phyloP scores from a whole-genome alignment of 2,113 vertebrate species.

The Ailuropoda melanoleuca region DNA sequence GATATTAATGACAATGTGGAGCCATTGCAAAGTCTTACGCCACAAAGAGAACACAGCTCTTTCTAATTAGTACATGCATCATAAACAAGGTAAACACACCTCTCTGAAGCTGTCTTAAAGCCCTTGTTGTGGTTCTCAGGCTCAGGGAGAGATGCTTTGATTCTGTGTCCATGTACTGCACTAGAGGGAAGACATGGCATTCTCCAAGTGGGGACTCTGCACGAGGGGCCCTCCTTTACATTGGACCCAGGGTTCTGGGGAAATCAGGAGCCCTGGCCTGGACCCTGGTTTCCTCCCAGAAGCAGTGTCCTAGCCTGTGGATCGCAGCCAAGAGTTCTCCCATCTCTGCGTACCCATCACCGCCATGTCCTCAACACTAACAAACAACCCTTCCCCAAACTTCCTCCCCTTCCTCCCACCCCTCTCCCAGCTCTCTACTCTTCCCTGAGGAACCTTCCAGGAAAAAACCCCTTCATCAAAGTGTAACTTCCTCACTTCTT shows the following conservation, averaged over 20 bases:
- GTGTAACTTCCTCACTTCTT: neutral
- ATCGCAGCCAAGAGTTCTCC: neutral
- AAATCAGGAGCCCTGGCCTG: neutral
- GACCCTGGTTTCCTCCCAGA: neutral
- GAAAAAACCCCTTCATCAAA: neutral
- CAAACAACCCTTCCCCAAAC: neutral
- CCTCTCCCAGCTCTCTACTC: neutral
- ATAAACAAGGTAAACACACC: conserved; percentile 24
- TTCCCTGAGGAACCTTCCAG: neutral
- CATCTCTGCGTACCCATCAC: neutral
- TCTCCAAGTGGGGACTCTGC: neutral
- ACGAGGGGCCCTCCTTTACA: neutral
- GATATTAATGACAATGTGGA: neutral
- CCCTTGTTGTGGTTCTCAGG: conserved; percentile 4
- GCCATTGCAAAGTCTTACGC: neutral
- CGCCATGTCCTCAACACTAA: neutral
- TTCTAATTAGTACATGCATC: conserved; percentile 39
- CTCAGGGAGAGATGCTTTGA: neutral
- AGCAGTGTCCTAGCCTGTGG: neutral
- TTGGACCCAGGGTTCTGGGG: neutral
- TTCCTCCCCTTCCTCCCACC: neutral
- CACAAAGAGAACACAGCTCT: conserved; percentile 46
- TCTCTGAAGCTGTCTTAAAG: conserved; percentile 9
- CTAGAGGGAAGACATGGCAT: neutral
- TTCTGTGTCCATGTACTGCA: neutral